Evolutionary conservation across 2,888 invertebrate species (phyloP), one percentile per base, ranked within the genome.

Genomic region (Beris morrisii): DNA sequence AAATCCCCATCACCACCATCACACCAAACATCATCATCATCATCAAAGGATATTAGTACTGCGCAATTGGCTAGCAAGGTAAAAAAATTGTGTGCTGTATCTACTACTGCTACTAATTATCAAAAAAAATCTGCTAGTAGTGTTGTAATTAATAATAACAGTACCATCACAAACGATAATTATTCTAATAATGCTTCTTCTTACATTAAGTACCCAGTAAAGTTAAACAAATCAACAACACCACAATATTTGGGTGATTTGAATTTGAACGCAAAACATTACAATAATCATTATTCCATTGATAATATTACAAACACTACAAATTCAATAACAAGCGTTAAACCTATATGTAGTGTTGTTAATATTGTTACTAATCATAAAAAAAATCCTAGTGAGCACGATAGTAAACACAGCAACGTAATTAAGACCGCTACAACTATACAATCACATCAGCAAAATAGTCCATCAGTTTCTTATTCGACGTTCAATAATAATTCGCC

Each of bases 1-100:
- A 64, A 54, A 55, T 58, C 55, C 65, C 58, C 55, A 65, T 46
- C 31, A 61, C 66, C 32, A 43, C 50, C 44, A 69, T 63, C 53
- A 52, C 64, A 66, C 58, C 55, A 32, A 59, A 54, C 67, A 57
- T 54, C 64, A 57, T 58, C 61, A 31, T 38, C 67, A 56, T 66
- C 67, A 50, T 63, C 65, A 58, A 66, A 57, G 64, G 67, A 67
- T 58, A 48, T 54, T 38, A 69, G 64, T 67, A 50, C 65, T 65
- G 52, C 65, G 50, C 68, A 65, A 68, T 68, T 68, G 63, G 65
- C 65, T 46, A 65, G 65, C 64, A 70, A 70, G 70, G 70, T 70
- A 70, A 70, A 66, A 66, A 66, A 67, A 66, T 67, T 67, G 68
- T 68, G 64, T 69, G 67, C 65, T 63, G 67, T 66, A 56, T 61